Base-by-base conservation (phyloP, 2,888 invertebrate genomes). In the Dolichopus griseipennis region DNA sequence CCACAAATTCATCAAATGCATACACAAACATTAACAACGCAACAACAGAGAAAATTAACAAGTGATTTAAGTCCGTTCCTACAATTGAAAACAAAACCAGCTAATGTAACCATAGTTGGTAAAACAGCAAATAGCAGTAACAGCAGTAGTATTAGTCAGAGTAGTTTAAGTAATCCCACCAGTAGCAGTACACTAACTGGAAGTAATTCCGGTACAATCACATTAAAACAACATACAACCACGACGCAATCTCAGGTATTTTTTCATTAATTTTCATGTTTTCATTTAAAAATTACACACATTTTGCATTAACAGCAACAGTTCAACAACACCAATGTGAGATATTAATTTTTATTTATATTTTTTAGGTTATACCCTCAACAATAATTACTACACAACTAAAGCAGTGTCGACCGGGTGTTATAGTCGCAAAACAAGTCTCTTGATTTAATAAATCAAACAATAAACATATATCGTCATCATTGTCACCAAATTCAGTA, bases 371-470 rank as follows among this genome's bases (percentile, higher is more conserved):
- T 68, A 67, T 62, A 66, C 67, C 71, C 37, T 52, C 64, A 65
- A 22, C 63, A 64, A 78, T 78, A 69, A 79, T 79, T 67, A 79
- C 78, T 66, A 76, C 80, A 61, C 72, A 80, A 74, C 84, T 83
- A 73, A 88, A 85, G 80, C 88, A 90, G 77, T 88, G 90, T 76
- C 88, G 94, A 76, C 94, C 94, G 27, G 93, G 93, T 72, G 95
- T 95, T 71, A 95, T 95, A 75, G 94, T 95, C 70, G 93, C 91
- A 69, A 93, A 93, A 81, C 92, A 92, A 79, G 82, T 84, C 78
- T 89, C 90, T 86, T 90, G 89, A 90, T 84, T 88, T 75, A 75
- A 74, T 73, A 64, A 64, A 33, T 37, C 37, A 20, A 15, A 64
- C 27, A 63, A 63, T 33, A 34, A 34, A 64, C 33, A 34, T 27